These are phyloP conservation scores for Caretta caretta DNA, from an alignment of 2,113 vertebrate genomes.

Conservation along the genomic window DNA sequence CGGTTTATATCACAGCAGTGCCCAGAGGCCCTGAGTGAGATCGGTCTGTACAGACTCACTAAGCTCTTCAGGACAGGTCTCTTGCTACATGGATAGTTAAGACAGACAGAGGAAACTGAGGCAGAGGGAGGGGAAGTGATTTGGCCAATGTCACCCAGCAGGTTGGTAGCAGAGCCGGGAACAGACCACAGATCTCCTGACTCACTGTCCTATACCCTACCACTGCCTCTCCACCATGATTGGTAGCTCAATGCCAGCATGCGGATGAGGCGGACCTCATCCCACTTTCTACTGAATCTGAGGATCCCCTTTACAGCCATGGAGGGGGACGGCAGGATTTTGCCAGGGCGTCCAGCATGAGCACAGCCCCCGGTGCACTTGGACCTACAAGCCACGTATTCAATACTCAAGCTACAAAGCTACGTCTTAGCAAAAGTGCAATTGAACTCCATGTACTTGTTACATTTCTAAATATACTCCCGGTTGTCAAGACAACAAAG, in stretches of 20 bases:
- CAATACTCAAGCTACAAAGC: constrained; percentile 84
- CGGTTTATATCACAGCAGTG: background rate
- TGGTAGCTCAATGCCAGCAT: background rate
- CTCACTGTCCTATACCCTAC: background rate
- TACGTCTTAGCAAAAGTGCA: constrained; percentile 86
- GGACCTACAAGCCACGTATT: constrained; percentile 83
- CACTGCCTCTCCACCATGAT: background rate
- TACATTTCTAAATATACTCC: constrained; percentile 89
- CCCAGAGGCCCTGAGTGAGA: background rate
- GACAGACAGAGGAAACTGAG: background rate
- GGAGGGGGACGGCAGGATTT: background rate
- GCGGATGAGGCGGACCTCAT: background rate
- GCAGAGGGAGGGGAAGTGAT: background rate
- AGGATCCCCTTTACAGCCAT: background rate
- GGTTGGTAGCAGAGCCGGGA: background rate
- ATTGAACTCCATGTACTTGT: constrained; percentile 88
- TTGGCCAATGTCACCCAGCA: rapidly evolving
- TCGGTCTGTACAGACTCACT: background rate
- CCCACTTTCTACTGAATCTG: background rate
- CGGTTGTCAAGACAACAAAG: constrained; percentile 86
- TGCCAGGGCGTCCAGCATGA: constrained; percentile 56
- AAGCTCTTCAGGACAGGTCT: background rate
- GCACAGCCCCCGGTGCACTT: constrained; percentile 71
- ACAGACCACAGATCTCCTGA: background rate
- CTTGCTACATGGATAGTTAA: background rate